Evolutionary conservation across 1,140 invertebrate species (phyloP).

Genomic region (Temnothorax longispinosus): DNA sequence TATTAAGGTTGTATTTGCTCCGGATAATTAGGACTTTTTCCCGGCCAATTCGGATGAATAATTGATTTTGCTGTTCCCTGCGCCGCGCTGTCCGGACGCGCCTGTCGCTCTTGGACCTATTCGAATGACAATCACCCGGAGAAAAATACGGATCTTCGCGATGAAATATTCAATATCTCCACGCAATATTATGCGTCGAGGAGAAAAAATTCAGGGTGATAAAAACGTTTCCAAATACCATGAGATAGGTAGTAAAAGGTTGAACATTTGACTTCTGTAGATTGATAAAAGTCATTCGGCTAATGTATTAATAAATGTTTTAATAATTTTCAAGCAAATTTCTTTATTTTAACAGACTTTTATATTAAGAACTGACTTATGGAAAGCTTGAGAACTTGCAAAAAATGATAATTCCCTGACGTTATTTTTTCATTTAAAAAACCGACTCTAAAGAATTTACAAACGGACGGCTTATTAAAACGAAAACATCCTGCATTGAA

Average conservation of each 20-base stretch:
- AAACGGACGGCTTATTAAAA: neutral
- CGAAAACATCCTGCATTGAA: neutral
- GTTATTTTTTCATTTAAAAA: neutral
- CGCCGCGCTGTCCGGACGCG: constrained; percentile 36
- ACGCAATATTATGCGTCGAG: constrained; percentile 25
- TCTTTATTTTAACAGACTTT: neutral
- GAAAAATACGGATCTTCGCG: constrained; percentile 76
- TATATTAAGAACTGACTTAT: neutral
- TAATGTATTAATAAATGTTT: neutral
- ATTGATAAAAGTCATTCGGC: neutral
- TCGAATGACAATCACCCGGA: constrained; percentile 80
- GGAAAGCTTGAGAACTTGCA: neutral
- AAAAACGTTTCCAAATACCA: neutral
- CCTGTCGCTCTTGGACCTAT: constrained; percentile 67
- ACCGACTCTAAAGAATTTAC: neutral
- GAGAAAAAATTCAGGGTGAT: constrained; percentile 1
- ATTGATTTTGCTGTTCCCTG: constrained; percentile 83
- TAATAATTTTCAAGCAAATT: neutral
- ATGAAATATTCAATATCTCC: constrained; percentile 80
- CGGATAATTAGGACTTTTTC: constrained; percentile 86
- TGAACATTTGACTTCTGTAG: neutral
- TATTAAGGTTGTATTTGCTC: constrained; percentile 86
- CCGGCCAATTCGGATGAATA: constrained; percentile 86
- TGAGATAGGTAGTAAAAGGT: neutral
- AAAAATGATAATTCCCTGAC: neutral